Percentiles rank a stretch among this genome's conserved stretches.
Conservation (phyloP, 2,797 vertebrate species). For the Bovichtus diacanthus region DNA sequence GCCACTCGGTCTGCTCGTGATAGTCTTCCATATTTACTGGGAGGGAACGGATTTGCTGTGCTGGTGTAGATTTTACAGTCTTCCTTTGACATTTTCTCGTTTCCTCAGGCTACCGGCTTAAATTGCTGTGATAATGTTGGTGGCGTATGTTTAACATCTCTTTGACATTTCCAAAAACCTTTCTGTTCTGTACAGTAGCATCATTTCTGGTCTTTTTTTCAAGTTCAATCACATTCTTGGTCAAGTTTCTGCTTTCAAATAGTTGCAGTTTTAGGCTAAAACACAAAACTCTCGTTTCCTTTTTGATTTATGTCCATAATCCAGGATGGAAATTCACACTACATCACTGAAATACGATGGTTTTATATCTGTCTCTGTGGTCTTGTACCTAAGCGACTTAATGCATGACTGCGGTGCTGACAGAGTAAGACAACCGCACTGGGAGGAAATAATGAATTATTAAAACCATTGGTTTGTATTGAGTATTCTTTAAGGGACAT, state of each 20-base stretch:
- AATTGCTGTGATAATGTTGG: constrained; percentile 39
- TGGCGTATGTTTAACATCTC: constrained; percentile 45
- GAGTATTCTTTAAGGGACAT: constrained; percentile 41
- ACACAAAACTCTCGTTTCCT: constrained; percentile 33
- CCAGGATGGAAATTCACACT: constrained; percentile 46
- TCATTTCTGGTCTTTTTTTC: background rate
- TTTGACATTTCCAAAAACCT: constrained; percentile 10
- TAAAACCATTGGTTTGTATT: constrained; percentile 42
- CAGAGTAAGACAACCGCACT: constrained; percentile 51
- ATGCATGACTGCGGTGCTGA: constrained; percentile 66
- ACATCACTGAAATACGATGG: constrained; percentile 36
- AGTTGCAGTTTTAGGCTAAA: constrained; percentile 30
- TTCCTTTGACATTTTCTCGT: constrained; percentile 36
- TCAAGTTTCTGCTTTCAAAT: constrained; percentile 21
- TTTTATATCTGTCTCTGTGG: constrained; percentile 62
- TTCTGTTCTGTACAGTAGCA: background rate
- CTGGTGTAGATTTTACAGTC: constrained; percentile 49
- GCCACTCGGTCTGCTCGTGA: constrained; percentile 5
- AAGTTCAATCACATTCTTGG: constrained; percentile 14
- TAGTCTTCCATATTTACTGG: background rate
- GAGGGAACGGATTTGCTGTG: constrained; percentile 39
- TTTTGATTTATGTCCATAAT: constrained; percentile 56
- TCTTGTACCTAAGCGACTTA: constrained; percentile 55
- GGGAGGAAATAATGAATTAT: constrained; percentile 60
- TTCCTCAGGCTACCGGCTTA: constrained; percentile 26